phyloP scores from a whole-genome alignment of 2,797 vertebrate species.

The Oreochromis mossambicus region DNA sequence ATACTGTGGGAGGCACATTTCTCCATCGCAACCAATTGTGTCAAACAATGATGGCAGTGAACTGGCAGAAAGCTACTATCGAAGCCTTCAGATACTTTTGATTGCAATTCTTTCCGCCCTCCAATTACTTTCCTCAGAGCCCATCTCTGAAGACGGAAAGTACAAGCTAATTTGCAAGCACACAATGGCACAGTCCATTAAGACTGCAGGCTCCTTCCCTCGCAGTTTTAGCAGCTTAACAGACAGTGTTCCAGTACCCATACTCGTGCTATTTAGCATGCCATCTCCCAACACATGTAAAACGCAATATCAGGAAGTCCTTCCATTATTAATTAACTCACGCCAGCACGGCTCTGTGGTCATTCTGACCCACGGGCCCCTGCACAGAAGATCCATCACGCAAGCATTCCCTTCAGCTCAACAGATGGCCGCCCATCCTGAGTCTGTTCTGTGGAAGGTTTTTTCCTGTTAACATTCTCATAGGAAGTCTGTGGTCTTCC shows the following conservation, averaged over 20 bases:
- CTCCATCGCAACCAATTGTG: slow-evolving; percentile 34
- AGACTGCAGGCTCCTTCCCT: slow-evolving; percentile 23
- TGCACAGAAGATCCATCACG: background rate
- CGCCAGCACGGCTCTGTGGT: background rate
- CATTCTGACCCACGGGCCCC: background rate
- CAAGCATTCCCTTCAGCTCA: background rate
- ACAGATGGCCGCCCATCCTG: background rate
- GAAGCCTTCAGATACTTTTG: slow-evolving; percentile 35
- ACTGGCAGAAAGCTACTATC: slow-evolving; percentile 40
- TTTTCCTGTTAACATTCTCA: background rate
- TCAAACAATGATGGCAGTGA: slow-evolving; percentile 45
- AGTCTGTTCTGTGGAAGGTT: background rate
- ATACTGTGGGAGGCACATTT: slow-evolving; percentile 29
- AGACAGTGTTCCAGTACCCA: background rate
- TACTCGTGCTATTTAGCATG: background rate
- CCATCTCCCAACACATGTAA: background rate
- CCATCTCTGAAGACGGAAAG: slow-evolving; percentile 32
- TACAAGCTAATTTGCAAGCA: slow-evolving; percentile 44
- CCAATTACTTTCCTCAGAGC: slow-evolving; percentile 36
- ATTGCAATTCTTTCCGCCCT: slow-evolving; percentile 12
- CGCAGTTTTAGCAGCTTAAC: slow-evolving; percentile 15
- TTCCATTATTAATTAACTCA: background rate
- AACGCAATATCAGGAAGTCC: background rate
- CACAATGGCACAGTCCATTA: slow-evolving; percentile 45
- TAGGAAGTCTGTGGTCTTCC: background rate